Base-by-base conservation (phyloP, 2,888 invertebrate species). In the Conomelus anceps region DNA sequence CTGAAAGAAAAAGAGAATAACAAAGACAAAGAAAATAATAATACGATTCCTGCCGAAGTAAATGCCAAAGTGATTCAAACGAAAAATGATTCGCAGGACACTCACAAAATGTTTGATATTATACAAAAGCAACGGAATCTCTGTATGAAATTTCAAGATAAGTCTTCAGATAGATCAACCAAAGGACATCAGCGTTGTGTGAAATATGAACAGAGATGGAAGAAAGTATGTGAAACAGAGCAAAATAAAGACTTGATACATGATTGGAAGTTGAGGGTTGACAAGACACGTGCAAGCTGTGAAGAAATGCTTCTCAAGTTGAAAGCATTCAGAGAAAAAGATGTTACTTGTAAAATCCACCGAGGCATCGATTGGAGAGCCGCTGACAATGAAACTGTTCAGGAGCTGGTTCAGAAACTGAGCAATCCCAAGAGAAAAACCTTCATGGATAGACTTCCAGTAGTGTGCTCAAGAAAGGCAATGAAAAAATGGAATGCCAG, bases 271-370 rank as follows among this genome's bases (percentile, higher is more conserved):
- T 85, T 87, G 29, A 22, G 89, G n/a, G 88, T 90, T 22, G 90
- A 90, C 24, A 89, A 90, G 34, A 90, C 90, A 23, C 85, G 90
- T 29, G 89, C 88, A 34, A 90, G 85, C 24, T 90, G 90, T 85
- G 90, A 90, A 41, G 90, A 90, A 29, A 90, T 90, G 90, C 87
- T 90, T 34, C 88, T 88, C 23, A 90, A 90, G 63, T 85, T 90
- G 63, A 89, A 89, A 85, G 88, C 88, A 22, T 88, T 90, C 22
- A 90, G 88, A 88, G 90, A 90, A 7, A 88, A 89, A 41, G 89
- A 90, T 84, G 26, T 89, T 13, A 90, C 89, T 6, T 89, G 34
- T 6, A 90, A 90, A 87, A 85, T 89, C 20, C 89, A 88, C 9
- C 89, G 88, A 22, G 90, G 88, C 23, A 88, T 90, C 3, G 86